Evolutionary conservation across 92 coral and sea anemone species (phyloP).

Genomic region (Porites divaricata): DNA sequence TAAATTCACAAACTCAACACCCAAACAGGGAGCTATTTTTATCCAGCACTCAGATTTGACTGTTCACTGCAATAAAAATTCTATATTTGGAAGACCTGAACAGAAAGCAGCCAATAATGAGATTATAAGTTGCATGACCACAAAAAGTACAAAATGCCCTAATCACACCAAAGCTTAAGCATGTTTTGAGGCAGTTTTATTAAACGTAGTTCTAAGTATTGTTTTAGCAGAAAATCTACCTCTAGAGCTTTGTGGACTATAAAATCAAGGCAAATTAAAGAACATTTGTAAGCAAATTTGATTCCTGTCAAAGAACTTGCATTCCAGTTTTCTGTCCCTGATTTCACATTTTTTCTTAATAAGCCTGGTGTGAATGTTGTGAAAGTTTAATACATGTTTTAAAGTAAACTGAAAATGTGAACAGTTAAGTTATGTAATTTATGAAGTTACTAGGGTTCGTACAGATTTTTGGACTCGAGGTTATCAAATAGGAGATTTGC

Average conservation of each 20-base stretch:
- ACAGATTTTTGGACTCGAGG: conserved; percentile 45
- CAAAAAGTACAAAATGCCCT: conserved; percentile 29
- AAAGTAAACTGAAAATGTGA: conserved; percentile 46
- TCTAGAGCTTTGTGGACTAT: conserved; percentile 38
- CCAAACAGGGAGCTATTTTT: too few species aligned
- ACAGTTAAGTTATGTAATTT: conserved; percentile 39
- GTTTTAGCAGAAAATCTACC: conserved; percentile 36
- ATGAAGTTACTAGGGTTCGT: conserved; percentile 41
- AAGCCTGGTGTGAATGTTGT: conserved; percentile 45
- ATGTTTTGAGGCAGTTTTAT: conserved; percentile 23
- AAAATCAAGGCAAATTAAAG: conserved; percentile 39
- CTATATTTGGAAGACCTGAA: conserved; percentile 4
- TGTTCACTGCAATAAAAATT: too few species aligned
- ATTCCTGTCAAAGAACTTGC: conserved; percentile 44
- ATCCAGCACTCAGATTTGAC: too few species aligned
- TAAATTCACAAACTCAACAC: too few species aligned
- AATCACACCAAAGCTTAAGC: conserved; percentile 35
- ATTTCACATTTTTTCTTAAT: conserved; percentile 48
- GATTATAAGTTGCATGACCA: conserved; percentile 10
- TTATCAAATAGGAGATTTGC: conserved; percentile 40
- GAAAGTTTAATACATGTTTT: conserved; percentile 37
- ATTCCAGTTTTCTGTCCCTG: conserved; percentile 50
- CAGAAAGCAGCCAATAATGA: conserved; percentile 21
- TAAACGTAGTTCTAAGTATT: conserved; percentile 18
- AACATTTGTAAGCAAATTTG: conserved; percentile 37